Evolutionary conservation across 1,140 invertebrate genomes (phyloP), one percentile per base, ranked within the genome.

Genomic region (Chelonus insularis): DNA sequence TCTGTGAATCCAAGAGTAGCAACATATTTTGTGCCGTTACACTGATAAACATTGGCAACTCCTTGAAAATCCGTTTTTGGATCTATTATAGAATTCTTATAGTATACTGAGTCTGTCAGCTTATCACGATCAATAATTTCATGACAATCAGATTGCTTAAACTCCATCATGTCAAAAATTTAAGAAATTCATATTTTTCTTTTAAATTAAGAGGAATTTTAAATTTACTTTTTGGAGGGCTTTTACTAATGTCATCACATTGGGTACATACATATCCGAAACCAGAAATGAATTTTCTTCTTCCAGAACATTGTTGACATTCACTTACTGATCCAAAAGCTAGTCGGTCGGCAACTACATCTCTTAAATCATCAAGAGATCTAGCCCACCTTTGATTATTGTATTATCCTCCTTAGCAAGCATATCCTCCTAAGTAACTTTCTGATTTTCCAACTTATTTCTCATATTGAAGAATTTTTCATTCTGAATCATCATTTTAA

Each of bases 11-110:
- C 90, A 4, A 98, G 86, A 0, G 95, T 90, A 48, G 84, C 87
- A 32, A 86, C 92, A 73, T 89, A 97, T 65, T 91, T 89, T 25
- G 86, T 81, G 9, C 85, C 75, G 0, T 71, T 72, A 63, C 80
- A 68, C 61, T 85, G 80, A 72, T 92, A 91, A 6, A 98, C 91
- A 82, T 97, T 95, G 0, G 92, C 89, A 3, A 78, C 76, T 67
- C 94, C 86, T 63, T 89, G 88, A 11, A 98, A 70, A 0, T 87
- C 90, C 51, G 92, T 94, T 20, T 94, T 93, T 0, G 95, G 94
- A 82, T 98, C 96, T 1, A 94, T 90, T 4, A 94, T 93, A 9
- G n/a, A n/a, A n/a, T n/a, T n/a, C n/a, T n/a, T n/a, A n/a, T n/a
- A n/a, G n/a, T n/a, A n/a, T n/a, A n/a, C n/a, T n/a, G n/a, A n/a